Base-by-base conservation (phyloP, 2,797 vertebrate genomes). In the Brotula barbata region DNA sequence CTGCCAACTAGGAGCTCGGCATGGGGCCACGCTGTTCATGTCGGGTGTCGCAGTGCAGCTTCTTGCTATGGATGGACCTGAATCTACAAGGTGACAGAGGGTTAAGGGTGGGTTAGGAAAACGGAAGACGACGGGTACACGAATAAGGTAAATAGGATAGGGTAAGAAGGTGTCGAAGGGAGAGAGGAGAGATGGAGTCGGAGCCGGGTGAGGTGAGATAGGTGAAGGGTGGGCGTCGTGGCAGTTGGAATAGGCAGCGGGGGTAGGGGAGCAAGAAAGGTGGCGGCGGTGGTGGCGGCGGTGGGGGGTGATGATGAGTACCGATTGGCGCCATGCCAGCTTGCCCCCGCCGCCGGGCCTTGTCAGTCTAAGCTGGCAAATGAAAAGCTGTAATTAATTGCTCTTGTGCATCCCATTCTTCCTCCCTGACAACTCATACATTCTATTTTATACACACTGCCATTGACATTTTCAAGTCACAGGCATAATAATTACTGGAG, bases 331-430 rank as follows among this genome's bases (percentile, higher is more conserved):
- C 78, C 71, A 68, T 71, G 89, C 90, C 89, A 89, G 87, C 84
- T 77, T 87, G 87, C 87, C 86, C 85, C 85, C 77, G 56, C 82
- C 62, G 57, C 74, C n/a, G 63, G 77, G 83, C 83, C 88, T 85
- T 87, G 89, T 91, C 91, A 90, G 80, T 82, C 81, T 80, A 70
- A 79, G 87, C 83, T 83, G 77, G 85, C 86, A 90, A 94, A 95
- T 92, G 90, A 93, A 94, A 95, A 91, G 91, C 93, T 91, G 88
- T 94, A 94, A 94, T 95, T 94, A 95, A 94, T 93, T 92, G 92
- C 93, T 93, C 90, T 85, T 89, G 91, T 83, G 70, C 91, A 91
- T 91, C 90, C 91, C 87, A 88, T 91, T 92, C 91, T 91, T 87
- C 71, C 83, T 57, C 69, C 61, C 75, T 85, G 90, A 91, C 91